Evolutionary conservation across 2,113 vertebrate species (phyloP).

Genomic region (Aspiorhynchus laticeps): DNA sequence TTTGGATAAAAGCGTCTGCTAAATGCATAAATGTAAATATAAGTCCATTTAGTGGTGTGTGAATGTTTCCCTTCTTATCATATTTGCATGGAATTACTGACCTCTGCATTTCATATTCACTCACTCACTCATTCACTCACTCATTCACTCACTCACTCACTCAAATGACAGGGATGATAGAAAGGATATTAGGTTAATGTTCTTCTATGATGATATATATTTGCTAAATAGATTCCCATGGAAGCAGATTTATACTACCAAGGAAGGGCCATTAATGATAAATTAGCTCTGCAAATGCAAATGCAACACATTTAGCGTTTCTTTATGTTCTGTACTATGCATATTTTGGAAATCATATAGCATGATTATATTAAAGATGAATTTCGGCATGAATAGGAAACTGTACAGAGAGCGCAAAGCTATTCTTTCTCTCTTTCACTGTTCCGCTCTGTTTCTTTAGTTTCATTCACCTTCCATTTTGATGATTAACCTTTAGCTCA

Average conservation of each 20-base stretch:
- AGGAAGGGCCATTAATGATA: neutral
- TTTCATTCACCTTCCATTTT: neutral
- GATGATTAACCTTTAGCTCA: neutral
- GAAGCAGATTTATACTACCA: neutral
- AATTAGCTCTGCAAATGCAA: neutral
- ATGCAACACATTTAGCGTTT: neutral
- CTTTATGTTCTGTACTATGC: neutral
- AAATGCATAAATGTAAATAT: slow-evolving; percentile 38
- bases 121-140: slow-evolving; percentile 2
- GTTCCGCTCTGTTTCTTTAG: slow-evolving; percentile 6
- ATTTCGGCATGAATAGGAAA: neutral
- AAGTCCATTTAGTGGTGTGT: slow-evolving; percentile 3
- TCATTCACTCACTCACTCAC: neutral
- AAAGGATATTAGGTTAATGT: neutral
- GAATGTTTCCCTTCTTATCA: slow-evolving; percentile 9
- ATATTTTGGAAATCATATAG: neutral
- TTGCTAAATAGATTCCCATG: neutral
- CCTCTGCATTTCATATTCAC: slow-evolving; percentile 16
- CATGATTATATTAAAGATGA: neutral
- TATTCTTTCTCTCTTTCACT: slow-evolving; percentile 20
- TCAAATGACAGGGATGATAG: slow-evolving; percentile 16
- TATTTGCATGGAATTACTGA: slow-evolving; percentile 4
- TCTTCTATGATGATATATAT: neutral
- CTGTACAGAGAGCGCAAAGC: neutral
- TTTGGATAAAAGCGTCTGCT: no score